These are phyloP conservation scores for Bombus terrestris DNA, from an alignment of 1,140 invertebrate species.

Conservation along the genomic window DNA sequence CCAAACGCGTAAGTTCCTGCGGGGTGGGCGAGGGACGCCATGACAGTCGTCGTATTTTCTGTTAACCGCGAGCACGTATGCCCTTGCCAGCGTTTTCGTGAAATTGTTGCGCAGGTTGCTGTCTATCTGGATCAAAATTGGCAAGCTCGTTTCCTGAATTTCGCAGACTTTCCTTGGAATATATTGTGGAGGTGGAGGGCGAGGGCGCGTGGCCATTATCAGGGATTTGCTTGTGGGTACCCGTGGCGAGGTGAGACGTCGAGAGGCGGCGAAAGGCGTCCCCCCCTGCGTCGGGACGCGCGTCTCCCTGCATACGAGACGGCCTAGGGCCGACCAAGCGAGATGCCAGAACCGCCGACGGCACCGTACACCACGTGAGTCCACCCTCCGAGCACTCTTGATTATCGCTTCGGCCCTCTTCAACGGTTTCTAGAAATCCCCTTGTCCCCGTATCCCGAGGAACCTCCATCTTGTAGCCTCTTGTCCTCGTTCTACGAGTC, in stretches of 20 bases:
- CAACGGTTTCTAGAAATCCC: conserved; percentile 42
- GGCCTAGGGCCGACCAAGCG: conserved; percentile 62
- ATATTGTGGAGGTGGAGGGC: conserved; percentile 48
- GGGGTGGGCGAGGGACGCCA: conserved; percentile 72
- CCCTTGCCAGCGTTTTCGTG: conserved; percentile 56
- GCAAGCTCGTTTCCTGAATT: conserved; percentile 37
- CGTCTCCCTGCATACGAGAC: conserved; percentile 65
- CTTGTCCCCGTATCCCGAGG: conserved; percentile 57
- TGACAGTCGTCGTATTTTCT: conserved; percentile 76
- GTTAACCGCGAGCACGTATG: conserved; percentile 65
- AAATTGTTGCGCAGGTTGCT: conserved; percentile 51
- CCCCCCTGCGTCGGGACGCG: conserved; percentile 75
- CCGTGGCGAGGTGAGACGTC: conserved; percentile 74
- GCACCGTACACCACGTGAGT: conserved; percentile 79
- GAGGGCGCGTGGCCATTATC: conserved; percentile 72
- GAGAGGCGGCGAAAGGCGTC: conserved; percentile 73
- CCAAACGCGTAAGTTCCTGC: conserved; percentile 68
- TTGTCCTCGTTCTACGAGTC: conserved; percentile 73
- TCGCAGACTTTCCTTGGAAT: conserved; percentile 32
- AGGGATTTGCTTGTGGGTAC: conserved; percentile 71
- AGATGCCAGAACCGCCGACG: conserved; percentile 75
- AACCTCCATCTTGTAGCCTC: conserved; percentile 79
- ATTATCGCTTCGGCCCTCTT: conserved; percentile 32
- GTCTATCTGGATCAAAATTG: conserved; percentile 47
- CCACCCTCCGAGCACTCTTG: conserved; percentile 29